Evolutionary conservation across 2,113 vertebrate genomes (phyloP).

Genomic region (Petrocephalus microphthalmus): DNA sequence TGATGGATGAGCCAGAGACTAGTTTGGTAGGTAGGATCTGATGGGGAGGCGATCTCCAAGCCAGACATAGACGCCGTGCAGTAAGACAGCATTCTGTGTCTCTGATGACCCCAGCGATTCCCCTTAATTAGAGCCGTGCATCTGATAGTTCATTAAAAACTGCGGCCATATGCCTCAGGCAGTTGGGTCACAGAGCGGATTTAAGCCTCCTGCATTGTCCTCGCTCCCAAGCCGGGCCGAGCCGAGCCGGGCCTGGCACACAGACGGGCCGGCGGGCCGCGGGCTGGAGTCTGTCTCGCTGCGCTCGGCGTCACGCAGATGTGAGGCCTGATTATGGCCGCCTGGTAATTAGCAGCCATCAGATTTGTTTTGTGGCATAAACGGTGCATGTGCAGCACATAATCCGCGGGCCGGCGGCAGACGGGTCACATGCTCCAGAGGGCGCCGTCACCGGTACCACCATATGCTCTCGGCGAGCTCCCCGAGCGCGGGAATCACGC

Average conservation of each 20-base stretch:
- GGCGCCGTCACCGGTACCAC: conserved; percentile 94
- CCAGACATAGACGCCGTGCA: conserved; percentile 82
- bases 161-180: conserved; percentile 89
- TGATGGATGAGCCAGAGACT: background rate
- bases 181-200: conserved; percentile 68
- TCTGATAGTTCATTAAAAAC: conserved; percentile 93
- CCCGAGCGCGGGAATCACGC: conserved; percentile 98
- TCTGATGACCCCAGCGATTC: conserved; percentile 87
- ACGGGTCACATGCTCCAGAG: conserved; percentile 98
- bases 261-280: conserved; percentile 74
- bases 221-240: conserved; percentile 79
- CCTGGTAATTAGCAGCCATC: conserved; percentile 98
- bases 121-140: conserved; percentile 89
- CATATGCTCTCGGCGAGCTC: conserved; percentile 99
- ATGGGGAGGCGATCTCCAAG: background rate
- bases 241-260: conserved; percentile 92
- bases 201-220: conserved; percentile 54
- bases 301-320: conserved; percentile 81
- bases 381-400: conserved; percentile 98
- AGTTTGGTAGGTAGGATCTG: background rate
- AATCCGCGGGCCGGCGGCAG: conserved; percentile 97
- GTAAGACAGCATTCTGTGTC: conserved; percentile 94
- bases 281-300: conserved; percentile 75
- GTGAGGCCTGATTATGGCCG: conserved; percentile 89
- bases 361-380: conserved; percentile 99